These are phyloP conservation scores for Nephotettix cincticeps DNA, from an alignment of 1,140 invertebrate genomes.

Conservation along the genomic window DNA sequence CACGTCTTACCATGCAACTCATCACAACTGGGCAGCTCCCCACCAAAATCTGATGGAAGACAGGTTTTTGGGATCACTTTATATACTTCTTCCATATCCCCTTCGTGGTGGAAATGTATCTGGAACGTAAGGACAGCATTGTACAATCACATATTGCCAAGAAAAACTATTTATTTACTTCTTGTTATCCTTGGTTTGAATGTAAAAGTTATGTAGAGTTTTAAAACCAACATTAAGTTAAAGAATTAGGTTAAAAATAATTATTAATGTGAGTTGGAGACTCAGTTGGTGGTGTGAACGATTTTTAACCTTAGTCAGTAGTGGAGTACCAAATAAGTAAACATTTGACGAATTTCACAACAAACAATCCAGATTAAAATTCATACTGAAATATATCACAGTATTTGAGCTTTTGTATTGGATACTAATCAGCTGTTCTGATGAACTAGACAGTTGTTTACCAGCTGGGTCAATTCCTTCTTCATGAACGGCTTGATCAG, in stretches of 20 bases:
- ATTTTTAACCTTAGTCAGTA: no score
- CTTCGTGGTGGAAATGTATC: conserved; percentile 60
- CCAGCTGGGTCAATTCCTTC: conserved; percentile 60
- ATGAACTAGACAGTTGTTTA: conserved; percentile 40
- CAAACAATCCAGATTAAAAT: no score
- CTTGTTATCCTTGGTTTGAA: no score
- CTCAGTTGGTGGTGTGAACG: neutral
- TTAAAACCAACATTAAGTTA: neutral
- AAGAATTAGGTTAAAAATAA: no score
- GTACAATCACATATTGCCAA: no score
- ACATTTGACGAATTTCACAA: no score
- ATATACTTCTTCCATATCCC: conserved; percentile 55
- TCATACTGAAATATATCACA: no score
- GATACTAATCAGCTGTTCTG: neutral
- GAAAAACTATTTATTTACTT: no score
- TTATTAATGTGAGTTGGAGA: no score
- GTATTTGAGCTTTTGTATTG: neutral
- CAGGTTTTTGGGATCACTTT: conserved; percentile 57
- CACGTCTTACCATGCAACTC: conserved; percentile 33
- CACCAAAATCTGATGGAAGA: conserved; percentile 57
- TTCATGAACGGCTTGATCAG: conserved; percentile 71
- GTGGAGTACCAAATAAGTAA: no score
- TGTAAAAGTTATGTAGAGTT: no score
- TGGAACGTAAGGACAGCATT: no score
- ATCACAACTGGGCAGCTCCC: conserved; percentile 25